Evolutionary conservation across 2,888 invertebrate genomes (phyloP), one percentile per base, ranked within the genome.

Genomic region (Falcaria lacertinaria): DNA sequence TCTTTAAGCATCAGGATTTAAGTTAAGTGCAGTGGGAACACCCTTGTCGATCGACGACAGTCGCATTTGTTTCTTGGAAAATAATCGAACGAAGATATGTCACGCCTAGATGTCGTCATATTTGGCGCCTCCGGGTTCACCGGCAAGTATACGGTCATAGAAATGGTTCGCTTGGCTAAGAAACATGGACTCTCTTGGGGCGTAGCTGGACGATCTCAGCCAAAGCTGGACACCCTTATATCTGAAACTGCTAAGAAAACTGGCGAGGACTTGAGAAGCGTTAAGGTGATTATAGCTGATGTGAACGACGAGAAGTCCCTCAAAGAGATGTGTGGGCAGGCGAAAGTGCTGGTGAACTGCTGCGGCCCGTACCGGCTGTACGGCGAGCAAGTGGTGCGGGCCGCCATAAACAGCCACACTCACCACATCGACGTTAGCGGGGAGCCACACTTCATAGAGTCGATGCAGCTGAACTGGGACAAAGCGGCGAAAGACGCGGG

Each of bases 111-210:
- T 82, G 69, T 98, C 4, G 91, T 99, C 5, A 92, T 99, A 64
- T 98, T 98, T 74, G 99, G 98, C 17, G 98, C 98, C 0, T 94
- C 96, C 0, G 98, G 98, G 17, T 98, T 94, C 79, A 98, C 98
- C 0, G 99, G 98, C 1, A 94, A 95, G 75, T 93, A 94, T 75
- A 94, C 95, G 0, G 95, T 97, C 0, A 90, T 91, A 51, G 93
- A 95, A 66, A 78, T 92, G 33, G 81, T 85, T 1, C 78, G 84
- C 11, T 70, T 91, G 1, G 65, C 80, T 0, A 74, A 73, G 52
- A 74, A 80, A 39, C 81, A 86, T 2, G 84, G 79, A 7, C 70
- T 97, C 15, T 93, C 92, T 34, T 98, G 98, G 96, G 98, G 96
- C 0, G 90, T 99, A 34, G 96, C 98, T 25, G 99, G 98, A 0